Evolutionary conservation across 2,888 invertebrate species (phyloP).

Genomic region (Panorpa germanica): DNA sequence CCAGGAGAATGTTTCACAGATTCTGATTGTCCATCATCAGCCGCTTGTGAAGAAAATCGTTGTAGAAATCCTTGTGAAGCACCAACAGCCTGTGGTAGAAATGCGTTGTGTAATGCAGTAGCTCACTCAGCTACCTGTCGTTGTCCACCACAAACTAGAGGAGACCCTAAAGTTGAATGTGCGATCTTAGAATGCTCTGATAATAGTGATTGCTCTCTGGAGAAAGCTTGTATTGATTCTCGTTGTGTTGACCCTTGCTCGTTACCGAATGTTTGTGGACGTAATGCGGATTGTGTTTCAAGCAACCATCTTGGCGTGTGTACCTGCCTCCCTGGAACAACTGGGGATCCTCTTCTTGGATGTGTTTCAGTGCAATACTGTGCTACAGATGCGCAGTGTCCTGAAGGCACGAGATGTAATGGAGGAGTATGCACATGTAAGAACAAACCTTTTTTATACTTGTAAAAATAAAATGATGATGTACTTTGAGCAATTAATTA

Average conservation of each 20-base stretch:
- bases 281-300: conserved; percentile 55
- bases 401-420: conserved; percentile 65
- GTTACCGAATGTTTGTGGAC: conserved; percentile 65
- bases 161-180: conserved; percentile 58
- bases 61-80: conserved; percentile 63
- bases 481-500: conserved; percentile 7
- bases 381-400: conserved; percentile 59
- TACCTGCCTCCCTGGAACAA: conserved; percentile 64
- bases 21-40: conserved; percentile 57
- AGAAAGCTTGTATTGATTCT: conserved; percentile 57
- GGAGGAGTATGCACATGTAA: conserved; percentile 62
- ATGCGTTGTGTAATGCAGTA: conserved; percentile 52
- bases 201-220: conserved; percentile 51
- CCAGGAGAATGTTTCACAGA: conserved; percentile 70
- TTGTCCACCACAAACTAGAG: conserved; percentile 55
- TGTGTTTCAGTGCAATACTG: conserved; percentile 73
- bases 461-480: conserved; percentile 3
- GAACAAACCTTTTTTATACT: conserved; percentile 16
- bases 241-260: conserved; percentile 69
- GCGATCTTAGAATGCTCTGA: conserved; percentile 55
- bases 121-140: conserved; percentile 53
- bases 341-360: conserved; percentile 72
- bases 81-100: conserved; percentile 45
- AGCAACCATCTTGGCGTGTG: conserved; percentile 67
- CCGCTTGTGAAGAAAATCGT: conserved; percentile 52